A percentile compares a stretch with the other conserved stretches of the same genome.
These are phyloP conservation scores for Cotesia chilonis DNA, from an alignment of 1,140 invertebrate genomes.

Conservation along the genomic window DNA sequence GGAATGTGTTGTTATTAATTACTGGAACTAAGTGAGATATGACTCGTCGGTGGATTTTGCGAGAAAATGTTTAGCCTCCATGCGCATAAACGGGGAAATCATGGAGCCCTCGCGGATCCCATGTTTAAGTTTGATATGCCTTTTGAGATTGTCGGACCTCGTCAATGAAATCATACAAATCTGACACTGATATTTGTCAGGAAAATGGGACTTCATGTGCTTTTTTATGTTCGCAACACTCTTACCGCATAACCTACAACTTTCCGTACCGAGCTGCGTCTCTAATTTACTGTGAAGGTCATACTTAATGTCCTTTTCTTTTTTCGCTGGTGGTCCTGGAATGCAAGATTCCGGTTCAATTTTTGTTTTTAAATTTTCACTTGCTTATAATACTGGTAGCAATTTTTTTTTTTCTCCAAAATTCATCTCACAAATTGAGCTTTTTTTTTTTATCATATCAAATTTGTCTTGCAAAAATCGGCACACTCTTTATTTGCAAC, in stretches of 20 bases:
- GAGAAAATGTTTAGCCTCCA: conserved; percentile 62
- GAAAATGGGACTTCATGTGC: conserved; percentile 66
- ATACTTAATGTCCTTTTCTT: conserved; percentile 63
- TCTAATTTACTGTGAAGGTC: conserved; percentile 61
- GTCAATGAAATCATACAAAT: conserved; percentile 66
- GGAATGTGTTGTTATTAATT: conserved; percentile 7
- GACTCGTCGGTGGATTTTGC: conserved; percentile 55
- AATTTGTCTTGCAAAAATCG: conserved; percentile 29
- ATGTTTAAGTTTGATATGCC: conserved; percentile 65
- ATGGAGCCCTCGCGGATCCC: conserved; percentile 59
- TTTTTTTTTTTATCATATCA: too few relatives aligned
- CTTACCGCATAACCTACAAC: conserved; percentile 64
- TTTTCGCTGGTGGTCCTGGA: conserved; percentile 63
- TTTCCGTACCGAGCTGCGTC: conserved; percentile 54
- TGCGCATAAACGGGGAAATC: conserved; percentile 58
- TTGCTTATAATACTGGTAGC: conserved; percentile 5
- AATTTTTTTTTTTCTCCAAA: too few relatives aligned
- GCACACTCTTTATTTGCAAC: conserved; percentile 36
- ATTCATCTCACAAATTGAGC: too few relatives aligned
- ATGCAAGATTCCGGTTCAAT: conserved; percentile 60
- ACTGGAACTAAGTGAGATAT: conserved; percentile 55
- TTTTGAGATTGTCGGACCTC: conserved; percentile 65
- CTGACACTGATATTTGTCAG: conserved; percentile 64
- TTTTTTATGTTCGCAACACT: conserved; percentile 65
- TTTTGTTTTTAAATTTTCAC: conserved; percentile 23